A percentile compares a stretch with the other conserved stretches of the same genome.
Conservation (phyloP, 92 coral and sea anemone species). For the Bergia puertoricense region DNA sequence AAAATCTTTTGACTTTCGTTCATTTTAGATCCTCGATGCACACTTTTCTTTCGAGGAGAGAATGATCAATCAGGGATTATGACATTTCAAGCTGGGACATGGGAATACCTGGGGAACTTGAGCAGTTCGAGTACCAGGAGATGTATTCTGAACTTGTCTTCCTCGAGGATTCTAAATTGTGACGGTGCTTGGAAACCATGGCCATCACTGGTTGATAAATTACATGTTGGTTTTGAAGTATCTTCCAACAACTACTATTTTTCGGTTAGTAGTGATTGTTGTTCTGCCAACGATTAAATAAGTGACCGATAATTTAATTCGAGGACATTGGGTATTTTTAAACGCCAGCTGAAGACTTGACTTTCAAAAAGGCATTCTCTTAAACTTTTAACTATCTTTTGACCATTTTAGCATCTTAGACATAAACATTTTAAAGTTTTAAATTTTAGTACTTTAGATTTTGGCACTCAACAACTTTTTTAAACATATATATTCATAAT, state of each 20-base stretch:
- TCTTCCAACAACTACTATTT: neutral
- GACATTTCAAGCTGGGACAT: neutral
- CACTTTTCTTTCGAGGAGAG: neutral
- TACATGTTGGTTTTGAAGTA: neutral
- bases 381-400: no score
- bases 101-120: neutral
- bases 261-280: neutral
- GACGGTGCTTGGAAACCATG: neutral
- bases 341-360: no score
- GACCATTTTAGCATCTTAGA: no score
- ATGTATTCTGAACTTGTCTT: neutral
- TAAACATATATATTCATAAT: no score
- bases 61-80: neutral
- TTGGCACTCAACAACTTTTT: no score
- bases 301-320: no score
- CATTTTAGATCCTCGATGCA: neutral
- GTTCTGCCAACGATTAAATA: no score
- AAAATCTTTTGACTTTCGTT: neutral
- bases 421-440: no score
- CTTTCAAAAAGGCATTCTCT: no score
- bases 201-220: neutral
- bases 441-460: no score
- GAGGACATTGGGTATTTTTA: no score
- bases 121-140: neutral
- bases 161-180: neutral